These are phyloP conservation scores for Cerastis rubricosa DNA, from an alignment of 2,888 invertebrate genomes.

Conservation along the genomic window DNA sequence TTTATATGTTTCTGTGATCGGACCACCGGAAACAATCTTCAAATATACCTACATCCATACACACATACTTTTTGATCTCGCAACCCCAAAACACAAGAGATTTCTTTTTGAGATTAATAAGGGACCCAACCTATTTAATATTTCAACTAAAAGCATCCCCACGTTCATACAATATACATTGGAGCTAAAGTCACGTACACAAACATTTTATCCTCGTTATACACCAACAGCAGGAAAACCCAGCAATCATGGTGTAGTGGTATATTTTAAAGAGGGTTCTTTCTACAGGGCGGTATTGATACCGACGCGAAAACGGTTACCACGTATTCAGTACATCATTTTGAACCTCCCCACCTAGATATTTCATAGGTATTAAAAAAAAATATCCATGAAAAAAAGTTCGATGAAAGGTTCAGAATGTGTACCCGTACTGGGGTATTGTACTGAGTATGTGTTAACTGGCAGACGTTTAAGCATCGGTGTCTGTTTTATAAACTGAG, in stretches of 20 bases:
- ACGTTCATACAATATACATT: slow-evolving; percentile 46
- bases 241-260: slow-evolving; percentile 33
- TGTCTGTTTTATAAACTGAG: background rate
- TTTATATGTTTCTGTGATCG: background rate
- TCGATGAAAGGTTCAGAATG: too few species aligned
- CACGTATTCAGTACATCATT: too few species aligned
- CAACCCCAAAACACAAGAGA: slow-evolving; percentile 8
- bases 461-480: too few species aligned
- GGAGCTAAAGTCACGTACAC: slow-evolving; percentile 48
- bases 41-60: background rate
- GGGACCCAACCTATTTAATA: slow-evolving; percentile 37
- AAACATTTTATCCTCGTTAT: slow-evolving; percentile 52
- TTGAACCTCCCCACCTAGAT: too few species aligned
- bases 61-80: background rate
- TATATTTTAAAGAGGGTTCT: slow-evolving; percentile 28
- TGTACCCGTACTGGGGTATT: too few species aligned
- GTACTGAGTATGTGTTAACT: too few species aligned
- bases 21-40: background rate
- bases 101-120: slow-evolving; percentile 39
- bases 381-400: too few species aligned
- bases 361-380: too few species aligned
- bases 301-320: too few species aligned
- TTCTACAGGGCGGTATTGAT: background rate
- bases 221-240: slow-evolving; percentile 40
- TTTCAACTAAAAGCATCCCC: slow-evolving; percentile 43